These are phyloP conservation scores for Ciona savignyi DNA, from an alignment of 23 tunicate genomes.

Conservation along the genomic window DNA sequence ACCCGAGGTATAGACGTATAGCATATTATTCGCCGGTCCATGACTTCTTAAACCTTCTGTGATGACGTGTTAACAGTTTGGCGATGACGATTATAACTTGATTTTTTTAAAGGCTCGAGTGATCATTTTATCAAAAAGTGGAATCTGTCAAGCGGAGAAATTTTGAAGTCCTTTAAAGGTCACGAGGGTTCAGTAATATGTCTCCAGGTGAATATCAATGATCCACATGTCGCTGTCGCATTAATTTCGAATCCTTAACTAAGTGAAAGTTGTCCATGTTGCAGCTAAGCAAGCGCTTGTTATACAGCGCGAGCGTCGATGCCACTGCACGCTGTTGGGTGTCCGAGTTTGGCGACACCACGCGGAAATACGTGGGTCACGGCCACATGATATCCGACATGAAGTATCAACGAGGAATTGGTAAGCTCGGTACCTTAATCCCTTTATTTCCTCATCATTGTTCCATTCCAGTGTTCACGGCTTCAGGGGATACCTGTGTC, in stretches of 20 bases:
- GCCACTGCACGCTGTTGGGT: constrained; percentile 87
- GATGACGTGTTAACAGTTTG: too few relatives aligned
- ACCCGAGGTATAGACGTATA: too few relatives aligned
- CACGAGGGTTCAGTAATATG: constrained; percentile 70
- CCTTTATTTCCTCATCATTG: not conserved
- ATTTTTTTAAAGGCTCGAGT: constrained; percentile 42
- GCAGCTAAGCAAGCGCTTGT: constrained; percentile 53
- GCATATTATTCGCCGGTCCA: too few relatives aligned
- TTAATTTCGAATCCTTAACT: too few relatives aligned
- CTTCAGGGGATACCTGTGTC: constrained; percentile 64
- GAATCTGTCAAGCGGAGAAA: constrained; percentile 53
- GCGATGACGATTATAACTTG: too few relatives aligned
- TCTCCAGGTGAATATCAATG: constrained; percentile 80
- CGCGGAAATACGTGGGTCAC: constrained; percentile 71
- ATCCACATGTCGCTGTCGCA: too few relatives aligned
- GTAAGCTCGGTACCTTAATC: constrained; percentile 44
- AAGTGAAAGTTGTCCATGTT: constrained; percentile 4
- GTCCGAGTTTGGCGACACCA: constrained; percentile 90
- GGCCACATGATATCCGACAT: constrained; percentile 91
- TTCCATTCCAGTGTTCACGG: constrained; percentile 55
- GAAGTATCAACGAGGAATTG: constrained; percentile 56
- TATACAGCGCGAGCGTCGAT: constrained; percentile 85
- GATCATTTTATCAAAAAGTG: constrained; percentile 76
- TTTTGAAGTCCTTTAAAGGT: constrained; percentile 58
- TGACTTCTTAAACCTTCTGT: too few relatives aligned